Evolutionary conservation across 2,797 vertebrate genomes (phyloP).

Genomic region (Manis crassicaudata): DNA sequence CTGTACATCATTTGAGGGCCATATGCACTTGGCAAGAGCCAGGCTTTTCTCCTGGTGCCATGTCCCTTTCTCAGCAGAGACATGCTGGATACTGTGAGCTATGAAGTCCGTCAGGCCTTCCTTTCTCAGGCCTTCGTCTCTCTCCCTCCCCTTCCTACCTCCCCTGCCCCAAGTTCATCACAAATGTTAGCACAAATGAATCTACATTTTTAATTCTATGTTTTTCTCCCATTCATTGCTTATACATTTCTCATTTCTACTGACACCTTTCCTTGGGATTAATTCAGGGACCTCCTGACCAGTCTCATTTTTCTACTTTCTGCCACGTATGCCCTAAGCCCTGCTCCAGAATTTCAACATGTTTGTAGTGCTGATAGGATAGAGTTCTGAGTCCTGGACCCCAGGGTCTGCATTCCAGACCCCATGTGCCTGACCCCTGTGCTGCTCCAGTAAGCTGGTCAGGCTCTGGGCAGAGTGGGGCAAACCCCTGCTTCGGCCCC

Average conservation of each 20-base stretch:
- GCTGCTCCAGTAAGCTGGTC: neutral
- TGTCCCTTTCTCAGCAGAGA: neutral
- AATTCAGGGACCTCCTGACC: neutral
- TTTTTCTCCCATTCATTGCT: neutral
- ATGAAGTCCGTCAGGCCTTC: neutral
- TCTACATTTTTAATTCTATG: neutral
- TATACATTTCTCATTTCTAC: neutral
- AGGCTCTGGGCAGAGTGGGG: neutral
- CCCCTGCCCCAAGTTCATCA: neutral
- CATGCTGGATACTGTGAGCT: neutral
- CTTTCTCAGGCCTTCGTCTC: neutral
- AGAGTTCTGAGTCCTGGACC: neutral
- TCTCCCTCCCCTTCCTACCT: neutral
- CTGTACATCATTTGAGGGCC: neutral
- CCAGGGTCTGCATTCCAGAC: neutral
- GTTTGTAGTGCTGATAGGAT: neutral
- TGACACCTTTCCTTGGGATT: neutral
- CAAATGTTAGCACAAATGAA: neutral
- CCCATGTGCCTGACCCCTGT: too few relatives aligned
- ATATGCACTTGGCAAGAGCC: neutral
- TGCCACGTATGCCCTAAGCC: accelerated
- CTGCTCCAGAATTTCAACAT: accelerated
- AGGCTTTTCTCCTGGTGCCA: neutral
- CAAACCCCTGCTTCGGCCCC: neutral
- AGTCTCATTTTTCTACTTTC: neutral